Evolutionary conservation across 2,888 invertebrate genomes (phyloP), one percentile per base, ranked within the genome.

Genomic region (Andrena trimmerana): DNA sequence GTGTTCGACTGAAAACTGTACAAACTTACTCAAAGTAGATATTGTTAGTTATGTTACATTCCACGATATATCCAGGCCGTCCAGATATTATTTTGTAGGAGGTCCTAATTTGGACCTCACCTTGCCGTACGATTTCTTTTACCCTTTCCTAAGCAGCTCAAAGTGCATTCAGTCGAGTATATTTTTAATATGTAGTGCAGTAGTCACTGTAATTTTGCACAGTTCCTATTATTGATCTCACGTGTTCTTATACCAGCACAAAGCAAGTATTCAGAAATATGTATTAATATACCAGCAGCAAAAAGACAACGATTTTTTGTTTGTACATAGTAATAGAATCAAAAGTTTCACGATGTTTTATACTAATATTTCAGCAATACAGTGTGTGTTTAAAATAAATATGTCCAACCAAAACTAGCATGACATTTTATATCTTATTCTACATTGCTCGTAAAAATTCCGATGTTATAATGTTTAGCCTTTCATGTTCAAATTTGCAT

Each of bases 41-140:
- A 63, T 92, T 31, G 57, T 90, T 27, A 93, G 85, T 70, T 91
- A 89, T 66, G 92, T 93, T n/a, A 93, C 93, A 73, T 93, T 93
- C 73, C 90, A 94, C 31, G 96, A 96, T 85, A 94, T 95, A 5
- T 95, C 95, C 0, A 91, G 92, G 54, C 94, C 95, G 2, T 94
- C 95, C 0, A 93, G 94, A 48, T 94, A 94, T 73, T 93, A 94
- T 65, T 94, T 95, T 87, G 96, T 96, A 8, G 95, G 95, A 75
- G 95, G 96, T 78, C 97, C 97, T 24, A 95, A 96, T 80, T 94
- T 97, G 76, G 95, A 96, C 88, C 95, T 97, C 78, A 95, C 95
- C 92, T 94, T 97, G 73, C 97, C 97, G 1, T 95, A 95, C 86
- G 96, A 97, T 92, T 97, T 97, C 92, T 97, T 97, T 93, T 96